phyloP scores from a whole-genome alignment of 2,113 vertebrate genomes.

The Salvelinus alpinus region DNA sequence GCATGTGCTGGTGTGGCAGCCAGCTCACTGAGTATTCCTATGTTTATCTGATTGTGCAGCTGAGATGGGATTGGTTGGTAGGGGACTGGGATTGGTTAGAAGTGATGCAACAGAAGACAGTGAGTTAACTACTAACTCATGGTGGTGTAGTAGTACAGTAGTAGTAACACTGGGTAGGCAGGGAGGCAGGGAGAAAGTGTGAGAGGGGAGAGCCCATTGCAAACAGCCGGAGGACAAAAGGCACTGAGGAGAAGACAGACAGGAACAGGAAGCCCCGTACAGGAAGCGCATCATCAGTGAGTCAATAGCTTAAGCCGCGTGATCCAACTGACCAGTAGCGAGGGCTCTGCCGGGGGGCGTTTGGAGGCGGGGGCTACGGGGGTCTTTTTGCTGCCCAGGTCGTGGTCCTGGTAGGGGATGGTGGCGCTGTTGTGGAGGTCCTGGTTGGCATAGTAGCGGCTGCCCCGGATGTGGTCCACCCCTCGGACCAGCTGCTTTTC shows the following conservation, averaged over 20 bases:
- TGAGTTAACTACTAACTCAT: conserved; percentile 61
- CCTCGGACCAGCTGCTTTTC: conserved; percentile 81
- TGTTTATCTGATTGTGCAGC: conserved; percentile 17
- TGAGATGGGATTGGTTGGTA: conserved; percentile 43
- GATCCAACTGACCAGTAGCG: conserved; percentile 90
- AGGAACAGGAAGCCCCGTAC: conserved; percentile 57
- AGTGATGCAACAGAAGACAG: conserved; percentile 44
- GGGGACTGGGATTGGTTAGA: conserved; percentile 38
- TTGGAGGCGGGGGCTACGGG: conserved; percentile 61
- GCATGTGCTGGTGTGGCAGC: neutral
- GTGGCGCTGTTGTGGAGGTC: conserved; percentile 91
- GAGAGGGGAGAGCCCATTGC: conserved; percentile 54
- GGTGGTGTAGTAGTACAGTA: conserved; percentile 63
- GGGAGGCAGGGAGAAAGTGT: conserved; percentile 49
- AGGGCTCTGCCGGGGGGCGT: conserved; percentile 80
- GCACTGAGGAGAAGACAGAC: conserved; percentile 69
- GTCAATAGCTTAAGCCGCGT: conserved; percentile 91
- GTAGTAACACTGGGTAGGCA: conserved; percentile 57
- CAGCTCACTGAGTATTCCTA: conserved; percentile 4
- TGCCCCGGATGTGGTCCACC: conserved; percentile 84
- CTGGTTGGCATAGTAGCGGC: conserved; percentile 79
- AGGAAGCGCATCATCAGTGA: conserved; percentile 83
- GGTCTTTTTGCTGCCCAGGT: conserved; percentile 80
- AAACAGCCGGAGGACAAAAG: conserved; percentile 58
- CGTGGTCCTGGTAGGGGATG: conserved; percentile 90